phyloP scores from a whole-genome alignment of 2,113 vertebrate genomes.

The Lichenostomus cassidix region DNA sequence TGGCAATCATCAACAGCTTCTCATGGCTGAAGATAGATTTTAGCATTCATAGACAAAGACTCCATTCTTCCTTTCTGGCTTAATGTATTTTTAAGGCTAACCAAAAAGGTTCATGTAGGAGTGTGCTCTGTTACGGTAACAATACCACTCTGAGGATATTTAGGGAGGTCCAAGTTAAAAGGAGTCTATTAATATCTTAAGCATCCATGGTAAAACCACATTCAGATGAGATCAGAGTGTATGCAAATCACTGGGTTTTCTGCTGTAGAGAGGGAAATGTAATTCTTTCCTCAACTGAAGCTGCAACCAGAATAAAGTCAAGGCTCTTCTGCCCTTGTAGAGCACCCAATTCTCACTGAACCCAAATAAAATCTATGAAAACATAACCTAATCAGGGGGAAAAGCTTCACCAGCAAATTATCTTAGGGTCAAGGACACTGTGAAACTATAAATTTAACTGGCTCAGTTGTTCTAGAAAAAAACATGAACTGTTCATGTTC shows the following conservation, averaged over 20 bases:
- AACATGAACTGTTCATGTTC: background rate
- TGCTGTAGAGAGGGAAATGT: background rate
- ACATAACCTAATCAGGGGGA: background rate
- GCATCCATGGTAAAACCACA: background rate
- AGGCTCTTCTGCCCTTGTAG: background rate
- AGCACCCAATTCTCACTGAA: rapidly evolving
- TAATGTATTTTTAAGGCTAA: conserved; percentile 44
- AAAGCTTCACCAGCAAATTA: background rate
- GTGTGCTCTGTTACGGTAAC: conserved; percentile 20
- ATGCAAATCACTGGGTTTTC: background rate
- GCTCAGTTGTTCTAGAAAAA: background rate
- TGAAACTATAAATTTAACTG: background rate
- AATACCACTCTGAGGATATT: conserved; percentile 28
- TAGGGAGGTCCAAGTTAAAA: conserved; percentile 32
- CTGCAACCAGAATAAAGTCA: background rate
- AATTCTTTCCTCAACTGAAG: background rate
- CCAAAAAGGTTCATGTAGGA: conserved; percentile 48
- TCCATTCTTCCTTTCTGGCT: conserved; percentile 41
- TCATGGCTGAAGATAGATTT: conserved; percentile 33
- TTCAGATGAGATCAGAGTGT: background rate
- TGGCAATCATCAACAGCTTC: conserved; percentile 13
- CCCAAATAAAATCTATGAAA: background rate
- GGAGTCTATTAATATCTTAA: conserved; percentile 43
- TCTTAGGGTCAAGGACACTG: background rate
- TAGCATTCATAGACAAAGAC: conserved; percentile 14